Evolutionary conservation across 2,888 invertebrate species (phyloP), one percentile per base, ranked within the genome.

Genomic region (Volucella inanis): DNA sequence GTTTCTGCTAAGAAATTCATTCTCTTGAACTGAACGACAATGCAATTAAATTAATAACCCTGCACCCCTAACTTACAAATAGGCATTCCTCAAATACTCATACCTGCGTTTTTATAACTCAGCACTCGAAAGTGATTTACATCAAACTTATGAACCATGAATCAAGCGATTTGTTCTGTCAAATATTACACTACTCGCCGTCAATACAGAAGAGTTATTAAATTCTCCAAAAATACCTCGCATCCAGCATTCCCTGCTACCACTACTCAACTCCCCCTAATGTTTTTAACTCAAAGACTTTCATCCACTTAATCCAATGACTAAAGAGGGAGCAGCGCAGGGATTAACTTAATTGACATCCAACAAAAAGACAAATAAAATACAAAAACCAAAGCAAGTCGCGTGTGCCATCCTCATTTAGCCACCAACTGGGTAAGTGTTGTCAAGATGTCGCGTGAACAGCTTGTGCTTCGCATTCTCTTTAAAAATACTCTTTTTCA

Each of bases 261-360:
- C 43, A 14, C n/a, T 14, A 49, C 9, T 45, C 31, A 31, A 68
- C n/a, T 45, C 47, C 41, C 39, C 57, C 47, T 15, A 22, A 39
- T 39, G 12, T 50, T 50, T 2, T 4, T 6, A 31, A 2, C 41
- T 38, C 6, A 31, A 8, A 31, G 41, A 38, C 47, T 71, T 9
- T 38, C 49, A 38, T 59, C 47, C 68, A 68, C 62, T 74, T 64
- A 74, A 74, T 79, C 71, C 50, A 59, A 41, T 39, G 49, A n/a
- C 22, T 14, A 52, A 64, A 80, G 52, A 64, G 79, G 79, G 74
- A 11, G 54, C 52, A 31, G 11, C 57, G 15, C 39, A 76, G 71
- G 84, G 80, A 84, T 84, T 80, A 84, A 80, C 65, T 84, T 80
- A 84, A 84, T 80, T 80, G 80, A 65, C 75, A 80, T 59, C 65